Evolutionary conservation across 2,888 invertebrate species (phyloP), one percentile per base, ranked within the genome.

Genomic region (Romanomermis culicivorax): DNA sequence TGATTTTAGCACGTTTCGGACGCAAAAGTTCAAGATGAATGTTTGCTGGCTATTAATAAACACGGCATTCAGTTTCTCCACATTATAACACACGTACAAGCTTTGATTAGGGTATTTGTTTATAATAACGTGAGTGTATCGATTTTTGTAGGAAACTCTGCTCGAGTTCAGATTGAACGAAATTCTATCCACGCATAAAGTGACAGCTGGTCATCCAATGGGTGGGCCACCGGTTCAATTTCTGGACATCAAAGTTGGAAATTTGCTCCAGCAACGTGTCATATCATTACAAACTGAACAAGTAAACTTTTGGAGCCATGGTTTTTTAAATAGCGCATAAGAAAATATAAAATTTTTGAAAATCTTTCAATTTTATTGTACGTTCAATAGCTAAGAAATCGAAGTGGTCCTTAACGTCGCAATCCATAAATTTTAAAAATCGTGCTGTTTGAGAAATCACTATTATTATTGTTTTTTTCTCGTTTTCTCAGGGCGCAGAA

Each of bases 181-280:
- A 69, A 87, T 95, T 60, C 86, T 93, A 66, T 89, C 89, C 55
- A 93, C 91, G 14, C 77, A 91, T 64, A 88, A 88, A 77, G 83
- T 80, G 27, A 68, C 86, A 59, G 85, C 85, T 0, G 88, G 88
- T 66, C 86, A 87, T 69, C 50, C 55, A 26, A 29, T 20, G 30
- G 49, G 43, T 24, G 52, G 42, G 2, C 49, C 29, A 17, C 87
- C 87, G 60, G 82, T 85, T 1, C 75, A 89, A 58, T 88, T 80
- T 74, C 76, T 95, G 70, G 93, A 95, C 74, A 84, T 95, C 81
- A 93, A 93, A 72, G 85, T 88, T 67, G 91, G 93, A 30, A 89
- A 91, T 68, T 75, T 93, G 67, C 82, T 91, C 79, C 87, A 88
- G 70, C 91, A 91, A 73, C 79, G 86, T 62, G 87, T 91, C 64